Conservation (phyloP, 2,113 vertebrate species). For the Oncorhynchus masou region DNA sequence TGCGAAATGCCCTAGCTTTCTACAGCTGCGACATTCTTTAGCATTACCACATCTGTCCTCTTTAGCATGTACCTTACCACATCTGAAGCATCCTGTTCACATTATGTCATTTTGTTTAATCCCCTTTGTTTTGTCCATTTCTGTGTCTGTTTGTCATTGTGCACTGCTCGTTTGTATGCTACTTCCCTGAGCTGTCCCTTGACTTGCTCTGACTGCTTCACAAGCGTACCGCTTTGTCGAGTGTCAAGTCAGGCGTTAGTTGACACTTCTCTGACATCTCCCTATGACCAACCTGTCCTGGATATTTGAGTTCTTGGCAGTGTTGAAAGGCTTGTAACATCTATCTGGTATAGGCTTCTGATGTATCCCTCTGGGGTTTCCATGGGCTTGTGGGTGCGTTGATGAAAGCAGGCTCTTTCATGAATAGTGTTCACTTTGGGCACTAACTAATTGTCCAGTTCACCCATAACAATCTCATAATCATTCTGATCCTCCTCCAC, state of each 20-base stretch:
- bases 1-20: not conserved
- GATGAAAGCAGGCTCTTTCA: slow-evolving; percentile 16
- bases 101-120: too few species aligned
- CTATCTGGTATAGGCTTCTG: not conserved
- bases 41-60: not conserved
- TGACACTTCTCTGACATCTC: slow-evolving; percentile 15
- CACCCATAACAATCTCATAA: slow-evolving; percentile 7
- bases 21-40: not conserved
- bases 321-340: not conserved
- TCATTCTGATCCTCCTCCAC: not conserved
- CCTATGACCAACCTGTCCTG: not conserved
- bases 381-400: not conserved
- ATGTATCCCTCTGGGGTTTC: slow-evolving; percentile 15
- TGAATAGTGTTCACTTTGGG: slow-evolving; percentile 23
- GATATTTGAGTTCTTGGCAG: slow-evolving; percentile 20
- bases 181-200: slow-evolving; percentile 8
- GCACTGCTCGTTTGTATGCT: too few species aligned
- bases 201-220: slow-evolving; percentile 6
- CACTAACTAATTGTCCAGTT: slow-evolving; percentile 27
- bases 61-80: too few species aligned
- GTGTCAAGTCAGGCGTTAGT: not conserved
- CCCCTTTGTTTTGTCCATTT: too few species aligned
- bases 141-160: too few species aligned
- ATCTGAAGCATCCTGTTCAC: too few species aligned
- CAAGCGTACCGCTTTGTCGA: not conserved